Conservation (phyloP, 92 coral and sea anemone genomes). For the Montipora capitata region DNA sequence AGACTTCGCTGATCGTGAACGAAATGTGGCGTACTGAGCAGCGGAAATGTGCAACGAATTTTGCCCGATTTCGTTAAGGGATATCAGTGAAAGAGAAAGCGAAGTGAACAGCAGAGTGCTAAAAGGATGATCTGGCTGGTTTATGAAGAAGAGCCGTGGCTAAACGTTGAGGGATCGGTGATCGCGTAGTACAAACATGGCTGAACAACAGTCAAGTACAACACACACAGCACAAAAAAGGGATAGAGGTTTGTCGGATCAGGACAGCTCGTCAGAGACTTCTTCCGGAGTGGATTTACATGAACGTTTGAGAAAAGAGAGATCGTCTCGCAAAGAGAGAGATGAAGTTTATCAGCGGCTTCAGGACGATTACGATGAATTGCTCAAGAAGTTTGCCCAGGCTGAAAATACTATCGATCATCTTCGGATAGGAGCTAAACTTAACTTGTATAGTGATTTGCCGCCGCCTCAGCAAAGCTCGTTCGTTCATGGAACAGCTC, state of each 20-base stretch:
- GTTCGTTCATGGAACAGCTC: constrained; percentile 69
- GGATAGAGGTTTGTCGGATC: constrained; percentile 70
- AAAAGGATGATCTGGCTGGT: background rate
- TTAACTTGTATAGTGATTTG: constrained; percentile 95
- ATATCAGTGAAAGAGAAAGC: background rate
- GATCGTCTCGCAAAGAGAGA: constrained; percentile 68
- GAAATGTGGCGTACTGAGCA: constrained; percentile 6
- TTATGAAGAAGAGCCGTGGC: background rate
- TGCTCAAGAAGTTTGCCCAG: constrained; percentile 92
- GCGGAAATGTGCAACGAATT: constrained; percentile 26
- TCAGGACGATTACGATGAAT: constrained; percentile 93
- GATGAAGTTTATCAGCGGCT: constrained; percentile 87
- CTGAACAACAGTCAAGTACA: constrained; percentile 84
- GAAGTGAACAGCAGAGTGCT: background rate
- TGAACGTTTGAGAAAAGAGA: constrained; percentile 64
- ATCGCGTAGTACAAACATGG: constrained; percentile 62
- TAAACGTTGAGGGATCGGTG: background rate
- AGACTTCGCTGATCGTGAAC: constrained; percentile 32
- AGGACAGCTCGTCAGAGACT: constrained; percentile 82
- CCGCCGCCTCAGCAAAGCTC: constrained; percentile 91
- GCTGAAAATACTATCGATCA: constrained; percentile 99
- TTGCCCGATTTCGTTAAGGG: constrained; percentile 8
- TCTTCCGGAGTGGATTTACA: constrained; percentile 73
- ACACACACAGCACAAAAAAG: constrained; percentile 49
- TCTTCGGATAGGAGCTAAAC: constrained; percentile 94